Conservation (phyloP, 2,888 invertebrate species). For the Crocallis elinguaria region DNA sequence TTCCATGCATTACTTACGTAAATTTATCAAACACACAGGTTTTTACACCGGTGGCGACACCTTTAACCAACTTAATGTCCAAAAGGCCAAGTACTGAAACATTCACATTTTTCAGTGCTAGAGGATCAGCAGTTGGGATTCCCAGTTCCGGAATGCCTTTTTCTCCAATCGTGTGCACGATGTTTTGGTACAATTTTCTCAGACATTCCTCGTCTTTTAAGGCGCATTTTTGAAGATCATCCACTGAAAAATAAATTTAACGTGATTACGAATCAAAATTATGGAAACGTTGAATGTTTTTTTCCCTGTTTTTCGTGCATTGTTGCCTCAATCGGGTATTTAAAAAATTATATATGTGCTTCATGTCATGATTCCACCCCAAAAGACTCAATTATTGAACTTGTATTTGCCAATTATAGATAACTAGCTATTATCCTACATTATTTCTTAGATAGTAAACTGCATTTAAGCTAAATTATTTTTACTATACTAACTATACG, state of each 20-base stretch:
- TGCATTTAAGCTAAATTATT: no score
- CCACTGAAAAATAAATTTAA: slow-evolving; percentile 38
- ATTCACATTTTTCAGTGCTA: slow-evolving; percentile 43
- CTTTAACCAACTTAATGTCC: slow-evolving; percentile 50
- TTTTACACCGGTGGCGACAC: slow-evolving; percentile 50
- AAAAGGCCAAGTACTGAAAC: slow-evolving; percentile 44
- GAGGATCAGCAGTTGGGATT: slow-evolving; percentile 56
- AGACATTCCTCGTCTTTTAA: slow-evolving; percentile 50
- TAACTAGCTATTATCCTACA: no score
- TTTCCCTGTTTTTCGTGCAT: no score
- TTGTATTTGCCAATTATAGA: no score
- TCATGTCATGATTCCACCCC: no score
- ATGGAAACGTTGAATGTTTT: no score
- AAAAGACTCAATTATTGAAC: no score
- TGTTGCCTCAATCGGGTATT: no score
- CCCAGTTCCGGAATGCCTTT: slow-evolving; percentile 48
- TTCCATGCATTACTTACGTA: slow-evolving; percentile 45
- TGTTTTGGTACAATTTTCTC: slow-evolving; percentile 36
- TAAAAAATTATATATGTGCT: background rate
- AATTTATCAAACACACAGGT: slow-evolving; percentile 50
- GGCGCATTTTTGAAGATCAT: slow-evolving; percentile 50
- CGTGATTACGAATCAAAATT: background rate
- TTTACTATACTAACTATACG: no score
- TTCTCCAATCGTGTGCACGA: slow-evolving; percentile 42
- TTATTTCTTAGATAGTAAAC: no score